Conservation (phyloP, 2,113 vertebrate genomes). For the Rhodinocichla rosea region DNA sequence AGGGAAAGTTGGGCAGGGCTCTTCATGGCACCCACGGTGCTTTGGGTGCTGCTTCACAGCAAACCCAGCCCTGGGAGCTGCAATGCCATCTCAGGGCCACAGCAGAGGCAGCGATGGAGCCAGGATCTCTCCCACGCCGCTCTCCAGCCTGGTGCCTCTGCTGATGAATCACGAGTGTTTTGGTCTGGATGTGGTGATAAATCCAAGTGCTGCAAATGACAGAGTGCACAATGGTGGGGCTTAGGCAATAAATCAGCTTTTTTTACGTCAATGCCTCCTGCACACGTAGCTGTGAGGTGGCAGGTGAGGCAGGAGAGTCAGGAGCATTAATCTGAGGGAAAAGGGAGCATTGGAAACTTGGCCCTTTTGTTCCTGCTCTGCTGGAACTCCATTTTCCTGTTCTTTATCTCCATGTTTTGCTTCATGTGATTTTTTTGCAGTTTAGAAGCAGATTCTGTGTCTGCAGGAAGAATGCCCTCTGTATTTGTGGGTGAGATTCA, state of each 20-base stretch:
- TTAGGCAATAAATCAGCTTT: not conserved
- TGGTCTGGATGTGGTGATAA: not conserved
- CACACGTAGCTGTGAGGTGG: rapidly evolving
- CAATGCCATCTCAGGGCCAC: not conserved
- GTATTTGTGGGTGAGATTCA: not conserved
- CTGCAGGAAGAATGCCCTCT: not conserved
- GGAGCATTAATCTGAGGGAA: not conserved
- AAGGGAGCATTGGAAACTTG: constrained; percentile 15
- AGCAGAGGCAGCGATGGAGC: not conserved
- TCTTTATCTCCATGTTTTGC: not conserved
- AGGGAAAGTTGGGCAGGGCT: not conserved
- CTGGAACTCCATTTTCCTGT: not conserved
- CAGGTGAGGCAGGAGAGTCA: not conserved
- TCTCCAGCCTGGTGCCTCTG: not conserved
- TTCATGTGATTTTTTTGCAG: not conserved
- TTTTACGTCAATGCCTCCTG: not conserved
- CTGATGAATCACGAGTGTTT: not conserved
- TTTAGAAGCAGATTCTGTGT: not conserved
- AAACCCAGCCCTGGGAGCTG: not conserved
- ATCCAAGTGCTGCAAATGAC: not conserved
- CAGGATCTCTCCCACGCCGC: not conserved
- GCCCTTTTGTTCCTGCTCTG: not conserved
- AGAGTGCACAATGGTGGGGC: not conserved
- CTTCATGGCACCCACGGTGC: rapidly evolving
- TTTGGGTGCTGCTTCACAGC: not conserved